These are phyloP conservation scores for Passer montanus DNA, from an alignment of 2,113 vertebrate genomes.

Conservation along the genomic window DNA sequence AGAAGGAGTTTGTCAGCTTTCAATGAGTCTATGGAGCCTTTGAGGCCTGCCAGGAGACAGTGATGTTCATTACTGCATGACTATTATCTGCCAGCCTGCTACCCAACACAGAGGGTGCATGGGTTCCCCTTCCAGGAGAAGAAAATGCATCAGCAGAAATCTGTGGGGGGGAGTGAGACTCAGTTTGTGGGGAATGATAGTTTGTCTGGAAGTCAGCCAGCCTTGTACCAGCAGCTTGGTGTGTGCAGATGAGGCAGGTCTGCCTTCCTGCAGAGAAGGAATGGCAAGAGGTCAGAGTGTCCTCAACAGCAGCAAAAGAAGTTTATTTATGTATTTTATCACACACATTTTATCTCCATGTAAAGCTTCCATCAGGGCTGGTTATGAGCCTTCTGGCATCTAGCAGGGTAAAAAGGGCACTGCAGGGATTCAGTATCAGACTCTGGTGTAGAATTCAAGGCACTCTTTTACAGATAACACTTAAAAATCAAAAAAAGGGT, in stretches of 20 bases:
- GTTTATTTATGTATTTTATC: not conserved
- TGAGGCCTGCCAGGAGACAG: not conserved
- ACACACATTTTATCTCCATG: not conserved
- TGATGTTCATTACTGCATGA: fast-evolving
- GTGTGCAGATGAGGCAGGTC: not conserved
- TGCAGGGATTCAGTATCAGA: not conserved
- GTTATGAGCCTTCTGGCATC: not conserved
- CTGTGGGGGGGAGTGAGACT: not conserved
- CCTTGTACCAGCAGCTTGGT: not conserved
- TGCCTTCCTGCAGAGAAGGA: not conserved
- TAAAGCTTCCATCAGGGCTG: not conserved
- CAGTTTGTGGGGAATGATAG: not conserved
- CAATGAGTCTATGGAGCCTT: not conserved
- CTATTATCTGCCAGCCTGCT: not conserved
- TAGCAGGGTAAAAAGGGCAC: not conserved
- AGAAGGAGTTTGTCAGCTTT: not conserved
- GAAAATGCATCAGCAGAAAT: not conserved
- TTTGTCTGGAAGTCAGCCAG: not conserved
- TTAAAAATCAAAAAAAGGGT: not conserved
- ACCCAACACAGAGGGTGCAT: fast-evolving
- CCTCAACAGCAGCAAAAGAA: not conserved
- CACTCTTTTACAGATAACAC: not conserved
- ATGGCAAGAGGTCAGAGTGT: not conserved
- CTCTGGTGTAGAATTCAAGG: not conserved
- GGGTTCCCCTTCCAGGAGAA: not conserved